A percentile compares a stretch with the other conserved stretches of the same genome.
Conservation (phyloP, 2,113 vertebrate genomes). For the Otis tarda region DNA sequence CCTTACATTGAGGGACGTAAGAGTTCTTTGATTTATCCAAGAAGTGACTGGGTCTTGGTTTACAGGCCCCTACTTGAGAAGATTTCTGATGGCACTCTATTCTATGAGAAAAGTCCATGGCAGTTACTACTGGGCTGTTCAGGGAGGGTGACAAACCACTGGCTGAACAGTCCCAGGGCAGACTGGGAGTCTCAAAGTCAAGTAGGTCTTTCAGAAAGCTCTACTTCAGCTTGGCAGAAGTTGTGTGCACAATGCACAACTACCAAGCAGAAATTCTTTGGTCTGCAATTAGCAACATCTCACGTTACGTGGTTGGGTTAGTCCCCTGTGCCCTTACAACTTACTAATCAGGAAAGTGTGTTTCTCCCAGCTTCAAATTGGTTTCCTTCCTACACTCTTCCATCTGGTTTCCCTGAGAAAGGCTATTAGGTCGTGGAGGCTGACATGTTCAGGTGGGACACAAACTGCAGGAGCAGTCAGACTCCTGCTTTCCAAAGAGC, state of each 20-base stretch:
- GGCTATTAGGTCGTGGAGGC: background rate
- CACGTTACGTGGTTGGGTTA: background rate
- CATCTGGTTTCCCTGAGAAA: background rate
- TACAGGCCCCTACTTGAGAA: background rate
- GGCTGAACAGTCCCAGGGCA: background rate
- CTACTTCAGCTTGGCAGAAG: background rate
- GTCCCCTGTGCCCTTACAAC: background rate
- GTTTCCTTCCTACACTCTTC: background rate
- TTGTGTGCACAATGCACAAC: background rate
- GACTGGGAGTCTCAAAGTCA: background rate
- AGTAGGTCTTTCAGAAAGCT: background rate
- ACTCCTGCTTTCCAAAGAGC: background rate
- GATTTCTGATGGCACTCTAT: background rate
- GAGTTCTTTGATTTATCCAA: background rate
- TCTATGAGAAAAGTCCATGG: background rate
- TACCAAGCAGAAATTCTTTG: background rate
- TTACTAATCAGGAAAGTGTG: background rate
- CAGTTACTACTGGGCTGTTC: background rate
- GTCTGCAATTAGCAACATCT: background rate
- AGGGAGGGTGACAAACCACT: background rate
- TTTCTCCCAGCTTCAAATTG: background rate
- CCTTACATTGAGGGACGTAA: background rate
- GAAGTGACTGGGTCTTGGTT: background rate
- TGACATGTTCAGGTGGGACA: background rate
- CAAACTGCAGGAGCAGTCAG: background rate